Base-by-base conservation (phyloP, 2,113 vertebrate species). In the Dunckerocampus dactyliophorus region DNA sequence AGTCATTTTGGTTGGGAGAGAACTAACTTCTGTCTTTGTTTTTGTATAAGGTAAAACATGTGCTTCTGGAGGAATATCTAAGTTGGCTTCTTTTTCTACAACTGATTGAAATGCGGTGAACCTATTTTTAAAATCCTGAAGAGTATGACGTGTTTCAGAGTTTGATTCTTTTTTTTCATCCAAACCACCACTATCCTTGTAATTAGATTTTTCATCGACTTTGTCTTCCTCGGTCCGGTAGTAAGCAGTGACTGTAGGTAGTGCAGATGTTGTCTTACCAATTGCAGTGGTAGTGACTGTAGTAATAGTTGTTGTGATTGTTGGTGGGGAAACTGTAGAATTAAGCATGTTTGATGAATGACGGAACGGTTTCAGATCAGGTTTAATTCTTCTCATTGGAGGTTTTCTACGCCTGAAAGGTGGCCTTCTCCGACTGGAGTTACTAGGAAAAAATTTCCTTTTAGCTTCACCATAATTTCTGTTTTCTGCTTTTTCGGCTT, bases 361-460 rank as follows among this genome's bases (percentile, higher is more conserved):
- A 24, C 53, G 9, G 12, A 74, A 47, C 24, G 85, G 71, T 10
- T 70, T 79, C 14, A 59, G 21, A 15, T 77, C 56, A 0, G 85
- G 82, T 39, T 63, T 74, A 42, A 75, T 34, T 74, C 75, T 83
- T 70, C 81, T 85, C 50, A 75, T 20, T 31, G 65, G 63, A 28
- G 84, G 90, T 71, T 78, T 88, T 67, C 88, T 83, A 0, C 80
- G 79, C 74, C 88, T 86, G 19, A 80, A 82, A 59, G 84, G 84
- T 0, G 70, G 85, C 28, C 84, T 85, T 62, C 84, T 82, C 55
- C 85, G 79, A 50, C 85, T 85, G 58, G 82, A 22, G 56, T 15
- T 52, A 43, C 57, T 58, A 53, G 76, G 74, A 72, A 74, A 39
- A 8, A 56, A 31, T 43, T 72, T 83, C 42, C 46, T 75, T 69